A percentile compares a stretch with the other conserved stretches of the same genome.
Conservation (phyloP, 2,888 invertebrate genomes). For the Halictus ligatus region DNA sequence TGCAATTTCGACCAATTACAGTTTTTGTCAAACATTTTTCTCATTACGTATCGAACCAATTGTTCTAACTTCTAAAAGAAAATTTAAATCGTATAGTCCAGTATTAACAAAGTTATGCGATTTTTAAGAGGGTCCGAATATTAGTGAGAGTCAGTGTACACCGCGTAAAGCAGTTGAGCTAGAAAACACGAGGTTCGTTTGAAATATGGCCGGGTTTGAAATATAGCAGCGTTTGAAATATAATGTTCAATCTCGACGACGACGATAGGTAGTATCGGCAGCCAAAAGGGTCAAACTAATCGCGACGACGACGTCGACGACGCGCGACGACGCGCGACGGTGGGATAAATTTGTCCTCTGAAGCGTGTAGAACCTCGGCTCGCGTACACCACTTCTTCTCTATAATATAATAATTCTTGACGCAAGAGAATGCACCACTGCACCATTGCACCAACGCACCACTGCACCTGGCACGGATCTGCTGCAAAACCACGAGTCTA, state of each 20-base stretch:
- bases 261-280: slow-evolving; percentile 6
- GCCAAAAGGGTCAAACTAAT: slow-evolving; percentile 8
- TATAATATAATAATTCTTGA: slow-evolving; percentile 41
- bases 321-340: not conserved
- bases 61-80: no score
- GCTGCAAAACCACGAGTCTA: slow-evolving; percentile 67
- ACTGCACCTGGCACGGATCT: slow-evolving; percentile 73
- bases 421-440: slow-evolving; percentile 56
- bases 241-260: not conserved
- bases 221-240: not conserved
- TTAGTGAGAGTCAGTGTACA: no score
- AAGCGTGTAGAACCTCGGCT: slow-evolving; percentile 38
- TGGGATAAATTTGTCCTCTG: not conserved
- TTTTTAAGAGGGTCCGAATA: no score
- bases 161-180: not conserved
- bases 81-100: no score
- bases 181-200: slow-evolving; percentile 1
- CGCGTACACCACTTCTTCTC: slow-evolving; percentile 13
- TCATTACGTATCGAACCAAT: no score
- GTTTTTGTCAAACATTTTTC: no score
- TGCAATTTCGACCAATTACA: no score
- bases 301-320: not conserved
- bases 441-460: slow-evolving; percentile 65
- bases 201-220: not conserved
- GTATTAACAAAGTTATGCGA: no score